Percentiles rank a stretch among this genome's conserved stretches.
Conservation (phyloP, 1,140 invertebrate species). For the Belonocnema kinseyi region DNA sequence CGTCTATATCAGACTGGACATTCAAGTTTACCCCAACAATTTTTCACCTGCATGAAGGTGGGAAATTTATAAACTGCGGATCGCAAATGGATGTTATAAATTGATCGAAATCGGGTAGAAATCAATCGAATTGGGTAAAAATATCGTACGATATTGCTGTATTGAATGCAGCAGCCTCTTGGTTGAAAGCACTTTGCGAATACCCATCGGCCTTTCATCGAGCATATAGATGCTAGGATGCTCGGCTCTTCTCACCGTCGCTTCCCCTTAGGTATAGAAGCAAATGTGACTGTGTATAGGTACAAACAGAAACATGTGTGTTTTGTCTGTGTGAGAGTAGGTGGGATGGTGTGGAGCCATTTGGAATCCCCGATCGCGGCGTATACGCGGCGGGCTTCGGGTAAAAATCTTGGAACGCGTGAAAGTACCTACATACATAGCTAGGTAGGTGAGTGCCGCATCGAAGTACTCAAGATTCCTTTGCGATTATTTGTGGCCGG, state of each 20-base stretch:
- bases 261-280: neutral
- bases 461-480: slow-evolving; percentile 28
- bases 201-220: slow-evolving; percentile 27
- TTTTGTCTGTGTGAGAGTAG: neutral
- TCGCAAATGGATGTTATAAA: neutral
- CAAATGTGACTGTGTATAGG: no score
- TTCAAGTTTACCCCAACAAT: no score
- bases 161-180: slow-evolving; percentile 3
- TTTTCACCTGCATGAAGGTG: no score
- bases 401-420: slow-evolving; percentile 27
- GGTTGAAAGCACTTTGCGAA: slow-evolving; percentile 28
- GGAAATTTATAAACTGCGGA: no score
- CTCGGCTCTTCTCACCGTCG: slow-evolving; percentile 19
- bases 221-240: slow-evolving; percentile 22
- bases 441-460: slow-evolving; percentile 5
- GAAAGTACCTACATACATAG: slow-evolving; percentile 21
- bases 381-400: neutral
- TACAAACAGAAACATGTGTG: no score
- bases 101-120: slow-evolving; percentile 22
- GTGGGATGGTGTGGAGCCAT: slow-evolving; percentile 14
- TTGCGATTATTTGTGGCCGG: slow-evolving; percentile 26
- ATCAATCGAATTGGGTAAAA: slow-evolving; percentile 21
- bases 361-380: slow-evolving; percentile 13
- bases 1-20: no score
- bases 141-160: slow-evolving; percentile 26